Base-by-base conservation (phyloP, 1,140 invertebrate genomes). In the Drosophila nigrodunni region DNA sequence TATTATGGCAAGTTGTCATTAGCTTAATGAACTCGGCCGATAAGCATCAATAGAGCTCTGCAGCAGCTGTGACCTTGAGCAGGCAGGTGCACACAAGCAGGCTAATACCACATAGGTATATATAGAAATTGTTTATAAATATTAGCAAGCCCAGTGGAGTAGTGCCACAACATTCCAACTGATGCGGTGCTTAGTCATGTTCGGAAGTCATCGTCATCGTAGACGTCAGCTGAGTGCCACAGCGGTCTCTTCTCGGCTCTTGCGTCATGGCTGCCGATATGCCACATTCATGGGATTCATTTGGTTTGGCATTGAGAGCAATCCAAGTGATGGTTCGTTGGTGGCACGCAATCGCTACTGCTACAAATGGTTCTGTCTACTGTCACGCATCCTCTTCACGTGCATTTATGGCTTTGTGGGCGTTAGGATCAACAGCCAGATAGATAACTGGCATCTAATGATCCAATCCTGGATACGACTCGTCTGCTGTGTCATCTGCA, bases 281-380 rank as follows among this genome's bases (percentile, higher is more conserved):
- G 74, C 64, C 15, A 47, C 18, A 9, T 13, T 43, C 39, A 8
- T 73, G 35, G 70, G 70, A 37, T 55, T 77, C 61, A 11, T 67
- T 8, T 73, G 55, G n/a, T 73, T 77, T 49, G 50, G 44, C 70
- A 60, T 77, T 7, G 6, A 59, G 46, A n/a, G 30, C 21, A 71
- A 52, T 65, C 70, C 35, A 0, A 25, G 3, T 7, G 39, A 77
- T 46, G 61, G 58, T n/a, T 66, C 57, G 4, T 34, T 68, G n/a
- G 69, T 67, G 18, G 72, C 66, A 6, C 43, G 34, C n/a, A 71
- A 74, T 55, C 62, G 64, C 34, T 64, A 49, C 35, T 57, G 70
- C 18, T 62, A 81, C n/a, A 89, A 81, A 34, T 85, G 78, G 64
- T 67, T 70, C 11, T 78, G 81, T 13, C 25, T 89, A 7, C 37